A percentile compares a stretch with the other conserved stretches of the same genome.
These are phyloP conservation scores for Hypotaenidia philippensis DNA, from an alignment of 2,797 vertebrate species.

Conservation along the genomic window DNA sequence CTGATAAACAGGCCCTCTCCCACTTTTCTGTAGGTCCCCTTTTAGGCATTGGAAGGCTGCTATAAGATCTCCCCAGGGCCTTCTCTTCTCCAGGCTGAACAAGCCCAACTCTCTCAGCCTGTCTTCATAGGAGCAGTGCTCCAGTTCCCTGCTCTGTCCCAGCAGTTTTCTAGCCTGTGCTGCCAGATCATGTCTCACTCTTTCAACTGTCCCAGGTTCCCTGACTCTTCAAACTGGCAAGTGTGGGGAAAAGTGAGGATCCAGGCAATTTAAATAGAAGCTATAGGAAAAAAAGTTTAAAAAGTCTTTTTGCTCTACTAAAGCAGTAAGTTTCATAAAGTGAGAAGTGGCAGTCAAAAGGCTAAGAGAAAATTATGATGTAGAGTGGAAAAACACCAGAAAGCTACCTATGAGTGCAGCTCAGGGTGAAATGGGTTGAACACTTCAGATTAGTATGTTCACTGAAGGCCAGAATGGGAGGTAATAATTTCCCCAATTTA, in stretches of 20 bases:
- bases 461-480: neutral
- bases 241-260: neutral
- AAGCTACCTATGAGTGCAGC: neutral
- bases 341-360: neutral
- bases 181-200: neutral
- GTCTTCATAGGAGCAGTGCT: no score
- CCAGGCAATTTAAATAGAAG: neutral
- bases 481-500: neutral
- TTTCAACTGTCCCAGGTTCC: neutral
- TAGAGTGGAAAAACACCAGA: neutral
- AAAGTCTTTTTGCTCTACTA: neutral
- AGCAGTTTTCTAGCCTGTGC: neutral
- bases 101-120: no score
- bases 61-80: no score
- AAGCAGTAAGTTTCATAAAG: neutral
- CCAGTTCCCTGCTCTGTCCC: neutral
- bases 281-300: neutral
- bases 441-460: neutral
- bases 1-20: no score
- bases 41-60: no score
- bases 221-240: neutral
- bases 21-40: no score
- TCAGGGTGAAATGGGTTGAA: neutral
- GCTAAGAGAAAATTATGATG: neutral
- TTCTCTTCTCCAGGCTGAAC: no score